These are phyloP conservation scores for Polydrusus cervinus DNA, from an alignment of 2,888 invertebrate genomes.

Conservation along the genomic window DNA sequence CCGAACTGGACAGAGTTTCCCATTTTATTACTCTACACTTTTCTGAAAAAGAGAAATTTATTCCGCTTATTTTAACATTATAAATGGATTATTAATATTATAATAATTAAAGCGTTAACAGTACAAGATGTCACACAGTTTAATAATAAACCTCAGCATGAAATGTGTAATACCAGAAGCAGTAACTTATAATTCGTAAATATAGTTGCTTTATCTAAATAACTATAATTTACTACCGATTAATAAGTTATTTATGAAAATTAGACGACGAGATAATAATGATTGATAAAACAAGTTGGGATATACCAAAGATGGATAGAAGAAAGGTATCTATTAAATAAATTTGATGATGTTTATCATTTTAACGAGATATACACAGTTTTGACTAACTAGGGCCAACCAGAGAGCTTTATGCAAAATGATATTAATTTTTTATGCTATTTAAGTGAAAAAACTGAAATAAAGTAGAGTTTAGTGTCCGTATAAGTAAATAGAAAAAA, in stretches of 20 bases:
- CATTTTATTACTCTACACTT: too few species aligned
- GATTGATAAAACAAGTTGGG: not conserved
- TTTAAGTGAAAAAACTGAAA: too few species aligned
- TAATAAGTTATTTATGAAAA: conserved; percentile 5
- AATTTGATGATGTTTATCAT: too few species aligned
- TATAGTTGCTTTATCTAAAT: conserved; percentile 12
- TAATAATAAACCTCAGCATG: not conserved
- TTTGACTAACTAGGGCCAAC: too few species aligned
- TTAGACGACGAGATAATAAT: not conserved
- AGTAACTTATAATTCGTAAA: conserved; percentile 11
- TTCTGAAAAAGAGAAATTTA: too few species aligned
- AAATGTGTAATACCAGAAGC: conserved; percentile 16
- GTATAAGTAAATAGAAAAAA: too few species aligned
- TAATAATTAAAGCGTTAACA: not conserved
- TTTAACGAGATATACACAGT: too few species aligned
- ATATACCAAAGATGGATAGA: not conserved
- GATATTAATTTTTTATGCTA: too few species aligned
- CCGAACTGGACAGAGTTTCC: too few species aligned
- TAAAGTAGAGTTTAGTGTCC: too few species aligned
- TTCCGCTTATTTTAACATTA: not conserved
- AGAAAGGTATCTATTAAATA: not conserved
- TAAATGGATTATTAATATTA: conserved; percentile 2
- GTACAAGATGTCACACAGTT: conserved; percentile 7
- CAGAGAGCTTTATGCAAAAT: too few species aligned
- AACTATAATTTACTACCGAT: not conserved